Conservation (phyloP, 2,888 invertebrate genomes). For the Epicampocera succincta region DNA sequence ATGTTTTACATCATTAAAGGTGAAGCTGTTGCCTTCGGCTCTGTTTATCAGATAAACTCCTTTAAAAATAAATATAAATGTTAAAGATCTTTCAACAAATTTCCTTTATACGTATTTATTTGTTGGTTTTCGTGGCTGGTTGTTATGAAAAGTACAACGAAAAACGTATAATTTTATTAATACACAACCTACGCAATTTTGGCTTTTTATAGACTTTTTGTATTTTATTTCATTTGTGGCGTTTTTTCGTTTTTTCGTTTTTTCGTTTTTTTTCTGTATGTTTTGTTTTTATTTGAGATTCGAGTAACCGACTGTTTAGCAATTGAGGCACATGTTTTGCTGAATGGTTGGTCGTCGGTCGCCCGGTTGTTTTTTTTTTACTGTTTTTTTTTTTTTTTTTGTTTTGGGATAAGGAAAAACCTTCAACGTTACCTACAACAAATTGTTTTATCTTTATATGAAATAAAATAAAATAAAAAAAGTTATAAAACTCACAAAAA, state of each 20-base stretch:
- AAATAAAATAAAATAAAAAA: not conserved
- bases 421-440: constrained; percentile 68
- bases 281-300: constrained; percentile 26
- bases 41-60: constrained; percentile 63
- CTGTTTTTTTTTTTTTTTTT: constrained; percentile 1
- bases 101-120: constrained; percentile 44
- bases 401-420: constrained; percentile 55
- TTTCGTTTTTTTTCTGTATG: constrained; percentile 22
- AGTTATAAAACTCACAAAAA: constrained; percentile 26
- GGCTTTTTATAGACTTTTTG: constrained; percentile 15
- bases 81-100: constrained; percentile 66
- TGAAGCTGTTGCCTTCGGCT: constrained; percentile 64
- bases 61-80: constrained; percentile 50
- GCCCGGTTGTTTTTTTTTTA: not conserved
- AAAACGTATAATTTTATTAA: constrained; percentile 69
- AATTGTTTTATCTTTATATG: constrained; percentile 67
- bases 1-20: constrained; percentile 66
- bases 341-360: constrained; percentile 27
- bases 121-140: constrained; percentile 18
- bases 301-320: constrained; percentile 58
- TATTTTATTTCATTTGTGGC: constrained; percentile 24
- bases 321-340: constrained; percentile 65
- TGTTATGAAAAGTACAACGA: constrained; percentile 46
- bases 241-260: constrained; percentile 3
- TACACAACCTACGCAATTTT: constrained; percentile 69